Percentiles rank a stretch among this genome's conserved stretches.
Conservation (phyloP, 2,113 vertebrate genomes). For the Hyperoodon ampullatus region DNA sequence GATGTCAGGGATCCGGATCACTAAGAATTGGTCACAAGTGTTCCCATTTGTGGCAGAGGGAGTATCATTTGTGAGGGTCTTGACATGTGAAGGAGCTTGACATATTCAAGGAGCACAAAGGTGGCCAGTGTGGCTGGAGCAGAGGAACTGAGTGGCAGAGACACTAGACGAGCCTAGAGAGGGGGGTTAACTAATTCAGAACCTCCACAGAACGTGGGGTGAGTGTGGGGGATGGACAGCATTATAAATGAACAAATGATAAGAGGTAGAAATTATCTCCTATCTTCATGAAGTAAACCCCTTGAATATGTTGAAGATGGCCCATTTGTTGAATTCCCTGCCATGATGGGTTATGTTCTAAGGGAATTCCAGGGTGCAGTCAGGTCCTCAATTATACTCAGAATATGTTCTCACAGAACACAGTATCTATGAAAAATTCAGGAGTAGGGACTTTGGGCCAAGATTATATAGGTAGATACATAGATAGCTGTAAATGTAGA, state of each 20-base stretch:
- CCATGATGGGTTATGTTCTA: not conserved
- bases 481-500: not conserved
- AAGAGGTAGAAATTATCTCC: not conserved
- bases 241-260: constrained; percentile 5
- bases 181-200: not conserved
- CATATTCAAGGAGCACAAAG: not conserved
- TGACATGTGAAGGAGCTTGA: not conserved
- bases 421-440: not conserved
- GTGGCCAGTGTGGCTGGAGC: not conserved
- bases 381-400: not conserved
- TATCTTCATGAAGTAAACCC: not conserved
- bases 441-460: not conserved
- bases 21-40: not conserved
- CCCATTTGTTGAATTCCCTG: constrained; percentile 10
- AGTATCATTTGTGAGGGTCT: constrained; percentile 13
- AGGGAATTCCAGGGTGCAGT: not conserved
- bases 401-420: constrained; percentile 15
- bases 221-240: not conserved
- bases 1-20: not conserved
- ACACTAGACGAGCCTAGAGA: not conserved
- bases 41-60: not conserved
- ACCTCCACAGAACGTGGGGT: not conserved
- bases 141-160: not conserved
- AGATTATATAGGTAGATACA: not conserved
- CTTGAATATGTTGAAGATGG: not conserved